Conservation (phyloP, 37 sponge, comb jelly and placozoan genomes). For the Ianthella basta region DNA sequence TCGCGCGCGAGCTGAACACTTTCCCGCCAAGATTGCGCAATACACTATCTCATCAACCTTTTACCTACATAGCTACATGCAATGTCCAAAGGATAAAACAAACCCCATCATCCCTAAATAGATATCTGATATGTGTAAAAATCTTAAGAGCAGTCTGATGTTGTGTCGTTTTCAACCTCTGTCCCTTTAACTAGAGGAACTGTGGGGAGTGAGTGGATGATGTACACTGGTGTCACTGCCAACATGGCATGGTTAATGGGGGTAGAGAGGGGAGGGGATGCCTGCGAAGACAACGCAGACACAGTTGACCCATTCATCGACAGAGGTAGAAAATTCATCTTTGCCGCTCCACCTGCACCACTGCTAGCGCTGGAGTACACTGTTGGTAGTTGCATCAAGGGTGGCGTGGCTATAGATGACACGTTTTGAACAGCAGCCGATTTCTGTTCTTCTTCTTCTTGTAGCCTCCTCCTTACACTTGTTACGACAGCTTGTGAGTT, state of each 20-base stretch:
- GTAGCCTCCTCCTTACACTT: constrained; percentile 16
- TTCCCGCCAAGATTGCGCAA: not conserved
- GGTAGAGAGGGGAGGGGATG: not conserved
- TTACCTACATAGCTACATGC: not conserved
- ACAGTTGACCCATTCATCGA: no score
- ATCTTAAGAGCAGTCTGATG: no score
- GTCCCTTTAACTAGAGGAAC: not conserved
- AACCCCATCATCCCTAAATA: no score
- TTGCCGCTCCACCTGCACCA: not conserved
- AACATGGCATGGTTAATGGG: not conserved
- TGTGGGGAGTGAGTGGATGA: not conserved
- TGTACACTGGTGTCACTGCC: constrained; percentile 6
- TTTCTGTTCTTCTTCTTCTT: not conserved
- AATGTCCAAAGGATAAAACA: no score
- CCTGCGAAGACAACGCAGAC: not conserved
- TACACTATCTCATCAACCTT: not conserved
- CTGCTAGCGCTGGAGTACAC: not conserved
- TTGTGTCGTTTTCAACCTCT: not conserved
- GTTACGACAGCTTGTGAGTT: constrained; percentile 18
- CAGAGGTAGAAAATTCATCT: no score
- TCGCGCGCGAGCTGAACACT: not conserved
- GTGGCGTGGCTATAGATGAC: not conserved
- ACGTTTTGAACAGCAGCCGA: not conserved
- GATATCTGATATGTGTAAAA: not conserved
- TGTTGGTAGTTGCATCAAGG: not conserved